Evolutionary conservation across 2,113 vertebrate species (phyloP), one percentile per base, ranked within the genome.

Genomic region (Cathartes aura): DNA sequence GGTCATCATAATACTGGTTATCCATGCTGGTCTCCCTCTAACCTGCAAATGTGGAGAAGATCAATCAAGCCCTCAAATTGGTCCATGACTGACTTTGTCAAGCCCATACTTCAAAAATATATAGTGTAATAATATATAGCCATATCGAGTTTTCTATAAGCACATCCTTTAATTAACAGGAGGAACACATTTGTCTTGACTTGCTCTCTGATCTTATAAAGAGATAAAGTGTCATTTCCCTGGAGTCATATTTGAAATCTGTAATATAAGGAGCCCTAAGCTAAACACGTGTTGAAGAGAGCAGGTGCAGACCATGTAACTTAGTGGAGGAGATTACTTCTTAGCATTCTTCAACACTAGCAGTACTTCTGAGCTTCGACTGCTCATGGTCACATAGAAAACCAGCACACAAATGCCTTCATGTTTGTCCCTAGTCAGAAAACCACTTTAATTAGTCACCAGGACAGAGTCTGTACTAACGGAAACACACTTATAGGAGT

Each of bases 151-250:
- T 62, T 86, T 42, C 75, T 58, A 8, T 30, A 80, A 88, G 79
- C 42, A 62, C 43, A 78, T 71, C 0, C 2, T 83, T 90, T 71
- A 84, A 95, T 95, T 89, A 95, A 74, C 53, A 88, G 50, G 70
- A 90, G 32, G 42, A 94, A 62, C 27, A 40, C 17, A 42, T 93
- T 88, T 90, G 78, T 53, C 78, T 90, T 73, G 53, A 91, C 76
- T 78, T 59, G 62, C 62, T 88, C 58, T 88, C 45, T 85, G 62
- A 89, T 85, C 70, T 72, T 45, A 30, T 2, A n/a, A 68, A 73
- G 26, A 66, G 82, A 87, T 83, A 32, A 89, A 91, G 73, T 29
- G 43, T 15, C 21, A 56, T 64, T 68, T 82, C 76, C 66, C 58
- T 66, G 45, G 38, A 72, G 66, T 70, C 40, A 6, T 66, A 62